Percentiles rank a stretch among this genome's conserved stretches.
Conservation (phyloP, 2,888 invertebrate genomes). For the Standfussiana lucernea region DNA sequence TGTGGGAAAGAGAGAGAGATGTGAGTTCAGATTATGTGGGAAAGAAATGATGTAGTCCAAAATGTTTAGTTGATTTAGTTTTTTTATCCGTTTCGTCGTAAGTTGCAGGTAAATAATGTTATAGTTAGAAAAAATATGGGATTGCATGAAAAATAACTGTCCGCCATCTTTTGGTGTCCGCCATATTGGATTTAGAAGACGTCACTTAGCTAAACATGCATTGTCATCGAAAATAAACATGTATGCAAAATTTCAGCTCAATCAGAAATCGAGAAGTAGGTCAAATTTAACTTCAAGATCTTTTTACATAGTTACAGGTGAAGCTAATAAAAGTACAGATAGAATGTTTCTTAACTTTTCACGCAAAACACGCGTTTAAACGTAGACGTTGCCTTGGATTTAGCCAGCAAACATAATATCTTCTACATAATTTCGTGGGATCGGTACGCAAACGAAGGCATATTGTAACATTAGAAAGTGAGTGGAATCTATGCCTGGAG, state of each 20-base stretch:
- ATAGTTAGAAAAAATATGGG: no score
- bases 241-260: neutral
- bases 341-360: neutral
- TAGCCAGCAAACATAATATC: neutral
- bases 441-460: neutral
- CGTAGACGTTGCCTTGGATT: neutral
- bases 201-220: neutral
- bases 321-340: no score
- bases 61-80: neutral
- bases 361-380: neutral
- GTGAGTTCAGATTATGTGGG: neutral
- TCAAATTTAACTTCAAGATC: neutral
- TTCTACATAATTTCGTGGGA: neutral
- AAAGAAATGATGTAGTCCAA: neutral
- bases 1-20: constrained; percentile 30
- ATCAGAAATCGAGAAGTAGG: no score
- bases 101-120: neutral
- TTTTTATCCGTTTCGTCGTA: neutral
- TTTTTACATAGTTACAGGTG: no score
- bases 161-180: no score
- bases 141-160: no score
- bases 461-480: neutral
- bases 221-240: neutral
- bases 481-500: neutral
- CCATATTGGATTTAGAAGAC: neutral